Evolutionary conservation across 2,113 vertebrate genomes (phyloP), one percentile per base, ranked within the genome.

Genomic region (Serinus canaria): DNA sequence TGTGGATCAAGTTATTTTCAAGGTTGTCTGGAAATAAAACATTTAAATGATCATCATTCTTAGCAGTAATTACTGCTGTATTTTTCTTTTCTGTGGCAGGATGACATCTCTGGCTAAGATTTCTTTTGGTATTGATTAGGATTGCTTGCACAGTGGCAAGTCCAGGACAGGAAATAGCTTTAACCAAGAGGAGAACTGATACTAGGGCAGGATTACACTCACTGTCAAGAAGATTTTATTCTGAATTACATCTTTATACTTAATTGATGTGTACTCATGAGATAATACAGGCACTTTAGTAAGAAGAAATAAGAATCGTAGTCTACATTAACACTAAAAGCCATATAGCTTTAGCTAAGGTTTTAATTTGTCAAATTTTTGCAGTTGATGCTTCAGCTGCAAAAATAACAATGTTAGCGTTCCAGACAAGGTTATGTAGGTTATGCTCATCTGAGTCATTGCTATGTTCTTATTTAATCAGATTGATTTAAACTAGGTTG

Each of bases 51-150:
- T 67, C 89, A 68, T 11, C 8, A 24, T 77, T 91, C 7, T 8
- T 41, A 84, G n/a, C 62, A 69, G 24, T 81, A 77, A 77, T 85
- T 66, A 91, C 30, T 37, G 44, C 30, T 66, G 28, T 59, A 16
- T 0, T 23, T 82, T 87, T 87, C 37, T 50, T 76, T 49, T 39
- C 37, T 62, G 39, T 76, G 67, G 10, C 21, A 46, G 9, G 11
- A 16, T 93, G 77, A 92, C 46, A 47, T 69, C 47, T 83, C 63
- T 63, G 37, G 39, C 24, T 81, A 70, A 79, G 60, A 72, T 56
- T 70, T 90, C 83, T 47, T 78, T 33, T 66, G 21, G 23, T 87
- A 93, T 94, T 49, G 76, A 96, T 89, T 72, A 89, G 62, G 72
- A 70, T 20, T 64, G 44, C 70, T 95, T 88, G 44, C 75, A 76